These are phyloP conservation scores for Ladona fulva DNA, from an alignment of 1,140 invertebrate genomes.

Conservation along the genomic window DNA sequence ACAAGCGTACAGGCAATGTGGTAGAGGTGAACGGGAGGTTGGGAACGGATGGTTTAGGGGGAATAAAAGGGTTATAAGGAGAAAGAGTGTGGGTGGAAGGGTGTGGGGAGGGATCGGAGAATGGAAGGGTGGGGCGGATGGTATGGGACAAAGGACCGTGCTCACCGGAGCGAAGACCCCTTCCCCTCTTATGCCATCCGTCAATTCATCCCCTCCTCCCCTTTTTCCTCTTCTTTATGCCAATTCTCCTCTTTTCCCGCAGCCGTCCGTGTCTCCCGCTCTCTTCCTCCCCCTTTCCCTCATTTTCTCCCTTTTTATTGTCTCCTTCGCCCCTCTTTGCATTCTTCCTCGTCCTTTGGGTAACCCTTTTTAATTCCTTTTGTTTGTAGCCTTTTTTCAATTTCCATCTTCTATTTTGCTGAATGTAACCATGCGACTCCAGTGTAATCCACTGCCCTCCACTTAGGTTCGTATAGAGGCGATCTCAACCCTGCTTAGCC, in stretches of 20 bases:
- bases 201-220: constrained; percentile 5
- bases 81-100: not conserved
- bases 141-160: not conserved
- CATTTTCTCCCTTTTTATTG: not conserved
- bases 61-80: not conserved
- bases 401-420: too few relatives aligned
- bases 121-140: not conserved
- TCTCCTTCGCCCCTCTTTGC: not conserved
- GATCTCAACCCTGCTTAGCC: too few relatives aligned
- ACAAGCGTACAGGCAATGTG: not conserved
- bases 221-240: not conserved
- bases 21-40: not conserved
- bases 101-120: not conserved
- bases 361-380: too few relatives aligned
- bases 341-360: not conserved
- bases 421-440: too few relatives aligned
- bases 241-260: not conserved
- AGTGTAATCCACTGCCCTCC: too few relatives aligned
- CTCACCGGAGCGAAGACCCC: not conserved
- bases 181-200: not conserved
- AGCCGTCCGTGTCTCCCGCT: not conserved
- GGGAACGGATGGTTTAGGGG: not conserved
- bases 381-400: too few relatives aligned
- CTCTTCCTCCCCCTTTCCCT: not conserved
- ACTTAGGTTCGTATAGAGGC: too few relatives aligned